A percentile compares a stretch with the other conserved stretches of the same genome.
Evolutionary conservation across 2,888 invertebrate species (phyloP).

Genomic region (Heliconius ethilla): DNA sequence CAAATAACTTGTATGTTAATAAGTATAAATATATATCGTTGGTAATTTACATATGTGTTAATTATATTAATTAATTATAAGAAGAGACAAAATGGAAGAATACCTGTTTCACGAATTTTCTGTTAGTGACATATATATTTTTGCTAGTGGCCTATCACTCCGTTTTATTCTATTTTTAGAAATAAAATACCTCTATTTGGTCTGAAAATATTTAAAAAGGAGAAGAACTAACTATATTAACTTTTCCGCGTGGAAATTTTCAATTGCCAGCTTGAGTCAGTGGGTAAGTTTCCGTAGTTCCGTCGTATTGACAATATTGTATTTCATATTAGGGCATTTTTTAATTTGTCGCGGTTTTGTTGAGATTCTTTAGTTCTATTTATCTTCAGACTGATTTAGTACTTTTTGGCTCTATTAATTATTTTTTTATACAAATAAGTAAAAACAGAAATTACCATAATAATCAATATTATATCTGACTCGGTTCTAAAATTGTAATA

Average conservation of each 20-base stretch:
- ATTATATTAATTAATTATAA: not conserved
- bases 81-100: not conserved
- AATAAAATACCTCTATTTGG: not conserved
- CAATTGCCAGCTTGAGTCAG: no score
- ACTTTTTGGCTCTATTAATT: not conserved
- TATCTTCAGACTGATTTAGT: no score
- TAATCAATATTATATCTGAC: not conserved
- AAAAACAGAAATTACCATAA: not conserved
- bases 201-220: not conserved
- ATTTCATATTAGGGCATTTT: no score
- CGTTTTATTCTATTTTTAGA: not conserved
- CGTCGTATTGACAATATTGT: not conserved
- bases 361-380: no score
- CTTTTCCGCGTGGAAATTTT: no score
- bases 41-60: not conserved
- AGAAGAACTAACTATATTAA: not conserved
- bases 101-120: not conserved
- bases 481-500: not conserved
- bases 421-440: no score
- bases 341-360: no score
- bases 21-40: not conserved
- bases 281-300: not conserved
- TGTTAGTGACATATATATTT: no score
- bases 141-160: no score
- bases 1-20: not conserved